Evolutionary conservation across 1,140 invertebrate genomes (phyloP).

Genomic region (Drosophila repletoides): DNA sequence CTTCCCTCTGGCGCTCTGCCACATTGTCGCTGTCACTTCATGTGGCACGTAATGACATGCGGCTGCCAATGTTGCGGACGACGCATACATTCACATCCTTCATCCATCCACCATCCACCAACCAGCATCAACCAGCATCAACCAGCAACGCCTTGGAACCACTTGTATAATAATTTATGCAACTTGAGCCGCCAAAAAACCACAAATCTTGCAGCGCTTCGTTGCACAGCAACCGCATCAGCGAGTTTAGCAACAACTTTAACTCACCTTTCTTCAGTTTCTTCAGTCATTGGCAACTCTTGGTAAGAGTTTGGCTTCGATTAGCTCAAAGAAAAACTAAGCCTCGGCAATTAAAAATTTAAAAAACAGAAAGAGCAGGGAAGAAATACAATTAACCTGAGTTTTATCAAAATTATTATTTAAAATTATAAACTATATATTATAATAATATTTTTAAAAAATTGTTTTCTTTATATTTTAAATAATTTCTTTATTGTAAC

Average conservation of each 20-base stretch:
- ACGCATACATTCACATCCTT: slow-evolving; percentile 24
- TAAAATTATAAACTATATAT: too few relatives aligned
- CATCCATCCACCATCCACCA: slow-evolving; percentile 24
- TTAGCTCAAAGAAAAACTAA: too few relatives aligned
- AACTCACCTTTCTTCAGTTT: slow-evolving; percentile 27
- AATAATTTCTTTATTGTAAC: too few relatives aligned
- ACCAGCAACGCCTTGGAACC: slow-evolving; percentile 23
- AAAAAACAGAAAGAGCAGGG: too few relatives aligned
- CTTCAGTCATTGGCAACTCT: too few relatives aligned
- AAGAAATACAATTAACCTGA: too few relatives aligned
- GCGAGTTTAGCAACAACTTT: slow-evolving; percentile 30
- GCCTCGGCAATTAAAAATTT: too few relatives aligned
- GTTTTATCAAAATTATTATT: too few relatives aligned
- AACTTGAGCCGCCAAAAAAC: slow-evolving; percentile 60
- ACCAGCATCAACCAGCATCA: slow-evolving; percentile 14
- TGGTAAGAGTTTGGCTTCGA: too few relatives aligned
- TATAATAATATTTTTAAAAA: too few relatives aligned
- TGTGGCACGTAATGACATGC: slow-evolving; percentile 73
- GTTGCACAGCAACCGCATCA: slow-evolving; percentile 25
- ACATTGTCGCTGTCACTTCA: slow-evolving; percentile 26
- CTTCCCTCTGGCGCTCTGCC: background rate
- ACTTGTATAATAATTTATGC: slow-evolving; percentile 61
- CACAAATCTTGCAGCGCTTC: slow-evolving; percentile 66
- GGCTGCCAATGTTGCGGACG: slow-evolving; percentile 69
- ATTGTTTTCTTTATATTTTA: too few relatives aligned